Evolutionary conservation across 2,888 invertebrate species (phyloP), one percentile per base, ranked within the genome.

Genomic region (Stomorhina lunata): DNA sequence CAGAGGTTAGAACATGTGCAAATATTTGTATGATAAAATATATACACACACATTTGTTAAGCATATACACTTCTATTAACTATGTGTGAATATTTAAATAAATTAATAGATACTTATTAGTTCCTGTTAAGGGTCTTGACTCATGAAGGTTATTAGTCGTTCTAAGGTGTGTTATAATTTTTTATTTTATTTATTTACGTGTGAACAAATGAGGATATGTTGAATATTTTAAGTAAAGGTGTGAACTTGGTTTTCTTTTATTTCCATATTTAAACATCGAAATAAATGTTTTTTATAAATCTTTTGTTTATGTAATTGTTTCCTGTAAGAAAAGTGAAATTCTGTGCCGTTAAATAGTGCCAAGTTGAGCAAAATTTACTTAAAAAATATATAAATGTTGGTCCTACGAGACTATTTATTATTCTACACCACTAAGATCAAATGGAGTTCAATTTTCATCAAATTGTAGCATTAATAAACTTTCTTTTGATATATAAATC

Each of bases 91-190:
- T 48, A 34, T n/a, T n/a, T 32, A 29, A 55, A 29, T 29, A 55
- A 17, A 55, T 4, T 27, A 10, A 57, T 27, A 43, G 15, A 1
- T 43, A 15, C 10, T 40, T 43, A 43, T 43, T 29, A 12, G 40
- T 29, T 63, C 29, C n/a, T 29, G 15, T 17, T n/a, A n/a, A 17
- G 22, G 22, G 12, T 40, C 25, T 50, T 40, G 37, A 7, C 29
- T 43, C 22, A 20, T 20, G 1, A 40, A 10, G 34, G 4, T 45
- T 48, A 71, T 71, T 48, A 34, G 45, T 43, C 32, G 29, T 10
- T 57, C 1, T 29, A 73, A 73, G 63, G 75, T 34, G 75, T 75
- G 75, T 43, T 75, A 20, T 34, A 45, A 43, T 10, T 32, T 65
- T n/a, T 15, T 17, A 37, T 12, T 3, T 27, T 4, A 4, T 63